phyloP scores from a whole-genome alignment of 2,797 vertebrate genomes.

The Sciaenops ocellatus region DNA sequence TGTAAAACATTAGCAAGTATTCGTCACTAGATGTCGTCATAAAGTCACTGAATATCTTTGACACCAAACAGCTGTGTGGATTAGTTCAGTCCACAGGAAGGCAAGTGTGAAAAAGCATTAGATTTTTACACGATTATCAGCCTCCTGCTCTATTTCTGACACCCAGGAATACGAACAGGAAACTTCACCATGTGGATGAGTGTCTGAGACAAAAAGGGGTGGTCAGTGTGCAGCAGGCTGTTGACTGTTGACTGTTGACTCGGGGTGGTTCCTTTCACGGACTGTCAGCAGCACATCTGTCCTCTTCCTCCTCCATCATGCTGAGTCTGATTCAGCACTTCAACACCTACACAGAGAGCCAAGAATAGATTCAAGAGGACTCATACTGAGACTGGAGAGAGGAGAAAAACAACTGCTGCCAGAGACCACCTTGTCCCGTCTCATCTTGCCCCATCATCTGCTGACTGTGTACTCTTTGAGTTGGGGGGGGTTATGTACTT shows the following conservation, averaged over 20 bases:
- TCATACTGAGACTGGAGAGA: constrained; percentile 63
- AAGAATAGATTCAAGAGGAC: constrained; percentile 76
- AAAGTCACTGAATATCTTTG: constrained; percentile 29
- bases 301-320: constrained; percentile 72
- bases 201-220: background rate
- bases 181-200: background rate
- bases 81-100: constrained; percentile 58
- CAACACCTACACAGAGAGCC: constrained; percentile 79
- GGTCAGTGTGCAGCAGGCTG: constrained; percentile 22
- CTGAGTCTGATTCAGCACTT: constrained; percentile 82
- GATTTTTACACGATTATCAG: constrained; percentile 10
- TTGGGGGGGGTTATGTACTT: background rate
- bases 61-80: constrained; percentile 59
- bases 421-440: constrained; percentile 66
- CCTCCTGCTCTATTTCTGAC: constrained; percentile 23
- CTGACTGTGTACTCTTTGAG: constrained; percentile 6
- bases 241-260: constrained; percentile 28
- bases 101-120: constrained; percentile 40
- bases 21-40: constrained; percentile 77
- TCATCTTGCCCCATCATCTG: constrained; percentile 40
- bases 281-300: constrained; percentile 77
- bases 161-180: background rate
- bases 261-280: constrained; percentile 46
- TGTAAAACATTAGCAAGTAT: constrained; percentile 38
- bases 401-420: constrained; percentile 57